A percentile compares a stretch with the other conserved stretches of the same genome.
These are phyloP conservation scores for Rotaria sp. DNA, from an alignment of 2,888 invertebrate species.

Conservation along the genomic window DNA sequence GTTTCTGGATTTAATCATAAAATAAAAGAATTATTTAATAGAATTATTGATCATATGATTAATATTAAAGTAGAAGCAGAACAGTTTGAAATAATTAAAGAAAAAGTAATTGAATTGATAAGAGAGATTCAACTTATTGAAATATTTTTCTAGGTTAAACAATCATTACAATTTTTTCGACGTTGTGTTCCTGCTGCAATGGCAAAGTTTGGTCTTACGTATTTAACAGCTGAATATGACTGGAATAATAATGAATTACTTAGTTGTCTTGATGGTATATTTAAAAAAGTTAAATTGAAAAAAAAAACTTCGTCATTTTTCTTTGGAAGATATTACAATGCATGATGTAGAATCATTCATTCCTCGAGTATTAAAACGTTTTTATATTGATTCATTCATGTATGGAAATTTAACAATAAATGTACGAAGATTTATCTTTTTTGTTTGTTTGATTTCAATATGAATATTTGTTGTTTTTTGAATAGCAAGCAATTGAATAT, in stretches of 20 bases:
- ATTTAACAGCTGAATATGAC: background rate
- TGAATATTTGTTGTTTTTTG: too few species aligned
- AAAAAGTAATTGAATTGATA: slow-evolving; percentile 61
- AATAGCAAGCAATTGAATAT: background rate
- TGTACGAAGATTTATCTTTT: slow-evolving; percentile 45
- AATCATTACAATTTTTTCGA: background rate
- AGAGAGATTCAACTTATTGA: background rate
- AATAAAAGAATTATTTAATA: slow-evolving; percentile 64
- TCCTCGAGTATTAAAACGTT: slow-evolving; percentile 69
- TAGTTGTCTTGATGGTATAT: slow-evolving; percentile 2
- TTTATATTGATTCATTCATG: slow-evolving; percentile 80
- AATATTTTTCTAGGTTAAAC: background rate
- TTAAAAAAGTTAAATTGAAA: background rate
- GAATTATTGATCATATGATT: slow-evolving; percentile 75
- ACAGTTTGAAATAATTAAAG: slow-evolving; percentile 75
- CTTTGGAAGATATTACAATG: slow-evolving; percentile 66
- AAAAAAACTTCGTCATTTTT: slow-evolving; percentile 33
- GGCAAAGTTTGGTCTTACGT: background rate
- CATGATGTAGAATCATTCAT: slow-evolving; percentile 74
- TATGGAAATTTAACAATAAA: slow-evolving; percentile 76
- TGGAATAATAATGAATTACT: background rate
- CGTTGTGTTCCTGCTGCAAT: background rate
- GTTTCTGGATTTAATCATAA: slow-evolving; percentile 86
- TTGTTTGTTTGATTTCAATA: background rate
- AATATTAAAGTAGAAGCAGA: slow-evolving; percentile 73